phyloP scores from a whole-genome alignment of 2,888 invertebrate species.

The Halocaridina rubra region DNA sequence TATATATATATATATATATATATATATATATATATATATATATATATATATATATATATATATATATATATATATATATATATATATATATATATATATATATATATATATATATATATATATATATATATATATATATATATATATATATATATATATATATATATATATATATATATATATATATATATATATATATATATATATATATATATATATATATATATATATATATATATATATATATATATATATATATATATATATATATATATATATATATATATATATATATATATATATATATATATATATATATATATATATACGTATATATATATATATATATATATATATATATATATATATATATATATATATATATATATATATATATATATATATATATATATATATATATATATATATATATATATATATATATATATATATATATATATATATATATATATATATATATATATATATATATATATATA shows the following conservation, averaged over 20 bases:
- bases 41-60: slow-evolving; percentile 8
- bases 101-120: slow-evolving; percentile 3
- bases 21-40: slow-evolving; percentile 1
- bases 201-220: slow-evolving; percentile 4
- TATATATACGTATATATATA: not conserved
- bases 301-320: slow-evolving; percentile 6
- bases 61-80: slow-evolving; percentile 3
- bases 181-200: slow-evolving; percentile 5
- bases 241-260: slow-evolving; percentile 8
- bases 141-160: slow-evolving; percentile 2
- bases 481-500: not conserved
- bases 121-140: slow-evolving; percentile 8
- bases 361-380: not conserved
- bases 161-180: slow-evolving; percentile 8
- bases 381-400: not conserved
- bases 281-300: slow-evolving; percentile 6
- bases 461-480: not conserved
- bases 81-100: slow-evolving; percentile 8
- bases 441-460: not conserved
- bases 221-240: slow-evolving; percentile 8
- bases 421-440: not conserved
- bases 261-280: not conserved
- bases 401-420: not conserved
- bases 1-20: not conserved
- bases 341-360: not conserved